A percentile compares a stretch with the other conserved stretches of the same genome.
These are phyloP conservation scores for Alloscopus bannaensis DNA, from an alignment of 2,888 invertebrate genomes.

Conservation along the genomic window DNA sequence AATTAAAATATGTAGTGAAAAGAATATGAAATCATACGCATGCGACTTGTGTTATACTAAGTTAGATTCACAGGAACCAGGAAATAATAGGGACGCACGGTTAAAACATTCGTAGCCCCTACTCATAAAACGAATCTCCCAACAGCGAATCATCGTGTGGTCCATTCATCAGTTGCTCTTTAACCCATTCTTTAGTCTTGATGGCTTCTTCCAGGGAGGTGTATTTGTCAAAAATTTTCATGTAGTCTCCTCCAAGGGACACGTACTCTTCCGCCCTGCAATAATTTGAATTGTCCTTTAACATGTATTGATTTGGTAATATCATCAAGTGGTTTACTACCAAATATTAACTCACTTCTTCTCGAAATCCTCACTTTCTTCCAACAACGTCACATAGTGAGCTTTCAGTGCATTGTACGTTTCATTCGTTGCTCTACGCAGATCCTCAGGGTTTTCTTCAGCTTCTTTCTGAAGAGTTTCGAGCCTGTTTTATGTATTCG, in stretches of 20 bases:
- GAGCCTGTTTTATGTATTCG: too few relatives aligned
- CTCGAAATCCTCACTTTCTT: constrained; percentile 34
- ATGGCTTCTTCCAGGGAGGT: constrained; percentile 59
- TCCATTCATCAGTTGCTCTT: constrained; percentile 46
- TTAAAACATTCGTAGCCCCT: background rate
- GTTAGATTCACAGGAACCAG: too few relatives aligned
- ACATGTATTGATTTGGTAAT: too few relatives aligned
- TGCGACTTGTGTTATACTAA: too few relatives aligned
- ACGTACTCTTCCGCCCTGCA: constrained; percentile 53
- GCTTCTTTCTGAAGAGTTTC: constrained; percentile 16
- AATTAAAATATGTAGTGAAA: too few relatives aligned
- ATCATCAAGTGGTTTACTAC: too few relatives aligned
- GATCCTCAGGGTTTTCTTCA: constrained; percentile 19
- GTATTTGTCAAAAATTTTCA: constrained; percentile 40
- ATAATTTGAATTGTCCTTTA: background rate
- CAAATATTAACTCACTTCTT: constrained; percentile 50
- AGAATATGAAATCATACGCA: background rate
- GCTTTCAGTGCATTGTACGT: constrained; percentile 4
- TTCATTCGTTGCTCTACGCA: constrained; percentile 11
- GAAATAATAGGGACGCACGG: too few relatives aligned
- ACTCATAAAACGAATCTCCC: constrained; percentile 26
- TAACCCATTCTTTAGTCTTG: constrained; percentile 65
- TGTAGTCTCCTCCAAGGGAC: constrained; percentile 43
- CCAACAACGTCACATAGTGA: constrained; percentile 25
- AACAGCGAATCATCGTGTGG: constrained; percentile 36